Base-by-base conservation (phyloP, 2,113 vertebrate species). In the Eptatretus burgeri region DNA sequence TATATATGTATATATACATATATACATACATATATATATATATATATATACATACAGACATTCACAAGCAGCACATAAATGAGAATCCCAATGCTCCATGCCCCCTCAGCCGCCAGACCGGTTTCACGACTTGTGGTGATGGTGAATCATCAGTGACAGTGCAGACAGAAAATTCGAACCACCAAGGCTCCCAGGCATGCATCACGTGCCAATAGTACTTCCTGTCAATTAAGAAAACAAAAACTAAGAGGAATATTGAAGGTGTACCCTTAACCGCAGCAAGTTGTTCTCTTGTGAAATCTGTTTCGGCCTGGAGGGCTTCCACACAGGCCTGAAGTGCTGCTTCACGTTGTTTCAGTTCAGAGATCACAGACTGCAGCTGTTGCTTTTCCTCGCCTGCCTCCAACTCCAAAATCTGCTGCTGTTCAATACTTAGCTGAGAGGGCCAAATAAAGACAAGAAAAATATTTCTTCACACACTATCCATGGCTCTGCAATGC, bases 291-390 rank as follows among this genome's bases (percentile, higher is more conserved):
- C 93, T 93, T 69, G 84, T 95, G 75, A 98, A 98, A 72, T 98
- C 91, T 41, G 94, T 98, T 73, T 98, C 91, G 50, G 89, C 91
- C 74, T 94, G 86, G 70, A 95, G 75, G 70, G 91, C 91, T 69
- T 98, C 91, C 64, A 98, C 88, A 69, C 88, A 83, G 65, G 91
- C 89, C 73, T 98, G 91, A 71, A 98, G 87, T 64, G 84, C 81
- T 74, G 93, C 86, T 67, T 95, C 91, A 73, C 86, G 89, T 73
- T 93, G 86, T 76, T 98, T 89, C 91, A 98, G 89, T 76, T 93
- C 89, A 69, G 85, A 83, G 60, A 98, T 84, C 71, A 80, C 79
- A 72, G 81, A 75, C 66, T 94, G 85, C 69, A 94, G 72, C 73
- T 89, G 83, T 69, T 82, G 82, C 74, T 86, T 93, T 74, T 98